phyloP scores from a whole-genome alignment of 2,888 invertebrate genomes.

The Galeruca laticollis region DNA sequence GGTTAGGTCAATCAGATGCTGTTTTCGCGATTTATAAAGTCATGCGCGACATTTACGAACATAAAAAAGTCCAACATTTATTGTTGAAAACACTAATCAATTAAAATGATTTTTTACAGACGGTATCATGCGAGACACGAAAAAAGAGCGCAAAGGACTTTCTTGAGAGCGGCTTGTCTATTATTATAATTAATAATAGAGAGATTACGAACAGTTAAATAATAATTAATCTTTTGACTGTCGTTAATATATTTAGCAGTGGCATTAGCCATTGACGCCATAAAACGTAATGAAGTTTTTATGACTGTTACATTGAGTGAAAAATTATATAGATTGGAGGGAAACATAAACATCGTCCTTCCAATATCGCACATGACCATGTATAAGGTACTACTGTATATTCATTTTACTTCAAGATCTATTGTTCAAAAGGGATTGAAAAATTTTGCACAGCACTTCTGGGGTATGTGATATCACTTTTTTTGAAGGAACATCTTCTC shows the following conservation, averaged over 20 bases:
- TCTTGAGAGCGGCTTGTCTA: conserved; percentile 2
- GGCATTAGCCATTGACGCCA: neutral
- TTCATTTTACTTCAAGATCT: too few species aligned
- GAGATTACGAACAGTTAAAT: neutral
- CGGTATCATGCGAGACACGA: neutral
- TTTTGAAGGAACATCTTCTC: too few species aligned
- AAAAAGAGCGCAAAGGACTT: neutral
- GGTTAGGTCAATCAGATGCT: neutral
- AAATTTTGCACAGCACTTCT: too few species aligned
- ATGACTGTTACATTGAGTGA: too few species aligned
- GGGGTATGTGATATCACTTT: too few species aligned
- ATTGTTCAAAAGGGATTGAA: too few species aligned
- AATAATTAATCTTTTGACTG: neutral
- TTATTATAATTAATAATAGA: neutral
- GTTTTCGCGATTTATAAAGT: conserved; percentile 3
- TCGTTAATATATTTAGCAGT: neutral
- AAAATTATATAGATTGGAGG: too few species aligned
- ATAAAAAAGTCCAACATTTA: conserved; percentile 1
- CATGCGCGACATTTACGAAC: conserved; percentile 1
- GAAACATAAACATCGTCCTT: too few species aligned
- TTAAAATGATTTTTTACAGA: conserved; percentile 10
- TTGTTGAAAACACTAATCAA: conserved; percentile 1
- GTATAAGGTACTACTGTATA: too few species aligned
- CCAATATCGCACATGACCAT: too few species aligned
- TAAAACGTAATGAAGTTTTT: neutral